phyloP scores from a whole-genome alignment of 2,113 vertebrate genomes.

The Tylochromis polylepis region DNA sequence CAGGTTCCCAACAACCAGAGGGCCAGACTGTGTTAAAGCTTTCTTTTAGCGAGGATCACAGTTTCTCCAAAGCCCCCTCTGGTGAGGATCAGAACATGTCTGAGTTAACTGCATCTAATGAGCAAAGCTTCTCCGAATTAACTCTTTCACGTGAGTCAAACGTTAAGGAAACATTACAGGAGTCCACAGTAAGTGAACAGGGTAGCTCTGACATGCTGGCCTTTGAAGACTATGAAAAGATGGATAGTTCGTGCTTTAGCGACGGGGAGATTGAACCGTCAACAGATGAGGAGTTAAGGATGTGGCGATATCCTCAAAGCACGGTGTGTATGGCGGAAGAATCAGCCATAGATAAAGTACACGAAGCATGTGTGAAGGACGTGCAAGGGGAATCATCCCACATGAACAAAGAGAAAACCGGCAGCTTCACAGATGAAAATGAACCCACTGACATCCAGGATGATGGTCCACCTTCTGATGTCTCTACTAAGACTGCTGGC shows the following conservation, averaged over 20 bases:
- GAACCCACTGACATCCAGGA: background rate
- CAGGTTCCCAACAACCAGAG: background rate
- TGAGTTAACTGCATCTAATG: background rate
- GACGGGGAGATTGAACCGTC: slow-evolving; percentile 43
- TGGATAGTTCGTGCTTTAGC: background rate
- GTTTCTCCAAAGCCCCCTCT: background rate
- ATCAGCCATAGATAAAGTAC: background rate
- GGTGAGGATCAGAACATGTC: background rate
- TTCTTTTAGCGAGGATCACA: slow-evolving; percentile 27
- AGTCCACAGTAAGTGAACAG: background rate
- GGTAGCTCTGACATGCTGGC: background rate
- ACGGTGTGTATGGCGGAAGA: background rate
- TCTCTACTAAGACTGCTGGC: background rate
- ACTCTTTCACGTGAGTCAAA: background rate
- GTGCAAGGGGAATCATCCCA: background rate
- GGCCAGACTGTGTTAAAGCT: background rate
- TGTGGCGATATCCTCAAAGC: slow-evolving; percentile 49
- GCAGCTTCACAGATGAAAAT: background rate
- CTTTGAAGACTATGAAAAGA: background rate
- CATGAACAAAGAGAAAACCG: background rate
- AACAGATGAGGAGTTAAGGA: slow-evolving; percentile 43
- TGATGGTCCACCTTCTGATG: background rate
- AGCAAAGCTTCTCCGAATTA: background rate
- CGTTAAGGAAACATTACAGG: rapidly evolving
- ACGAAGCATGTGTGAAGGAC: background rate